phyloP scores from a whole-genome alignment of 2,888 invertebrate genomes.

The Phania funesta region DNA sequence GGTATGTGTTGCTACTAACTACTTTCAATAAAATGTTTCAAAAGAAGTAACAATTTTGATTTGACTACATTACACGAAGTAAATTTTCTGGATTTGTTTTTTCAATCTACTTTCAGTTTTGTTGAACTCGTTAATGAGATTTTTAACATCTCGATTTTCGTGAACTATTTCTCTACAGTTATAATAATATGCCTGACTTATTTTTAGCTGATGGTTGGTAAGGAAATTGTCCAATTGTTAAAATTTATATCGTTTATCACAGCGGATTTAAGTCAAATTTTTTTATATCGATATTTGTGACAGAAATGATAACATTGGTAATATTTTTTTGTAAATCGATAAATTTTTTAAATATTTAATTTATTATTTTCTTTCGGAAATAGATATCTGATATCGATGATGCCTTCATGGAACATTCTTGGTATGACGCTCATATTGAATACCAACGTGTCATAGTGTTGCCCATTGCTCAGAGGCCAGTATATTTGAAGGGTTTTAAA shows the following conservation, averaged over 20 bases:
- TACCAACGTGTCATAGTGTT: slow-evolving; percentile 68
- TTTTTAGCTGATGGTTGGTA: slow-evolving; percentile 68
- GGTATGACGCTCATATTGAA: slow-evolving; percentile 68
- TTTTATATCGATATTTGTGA: slow-evolving; percentile 68
- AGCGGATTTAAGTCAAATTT: slow-evolving; percentile 67
- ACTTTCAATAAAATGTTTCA: no score
- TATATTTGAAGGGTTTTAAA: slow-evolving; percentile 69
- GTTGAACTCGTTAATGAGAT: slow-evolving; percentile 59
- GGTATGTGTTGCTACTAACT: no score
- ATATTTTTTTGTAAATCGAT: neutral
- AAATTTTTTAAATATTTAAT: neutral
- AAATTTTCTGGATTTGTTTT: no score
- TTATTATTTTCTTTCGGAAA: neutral
- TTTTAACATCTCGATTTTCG: slow-evolving; percentile 67
- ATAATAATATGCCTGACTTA: slow-evolving; percentile 69
- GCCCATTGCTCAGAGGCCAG: slow-evolving; percentile 68
- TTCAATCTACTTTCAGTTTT: slow-evolving; percentile 45
- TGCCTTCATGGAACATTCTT: slow-evolving; percentile 68
- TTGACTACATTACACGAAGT: no score
- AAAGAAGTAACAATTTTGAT: no score
- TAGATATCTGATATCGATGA: slow-evolving; percentile 68
- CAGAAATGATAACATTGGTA: slow-evolving; percentile 68
- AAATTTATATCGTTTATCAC: slow-evolving; percentile 70
- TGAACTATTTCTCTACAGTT: slow-evolving; percentile 68
- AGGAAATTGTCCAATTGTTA: slow-evolving; percentile 59